Base-by-base conservation (phyloP, 2,797 vertebrate species). In the Neosalanx taihuensis region DNA sequence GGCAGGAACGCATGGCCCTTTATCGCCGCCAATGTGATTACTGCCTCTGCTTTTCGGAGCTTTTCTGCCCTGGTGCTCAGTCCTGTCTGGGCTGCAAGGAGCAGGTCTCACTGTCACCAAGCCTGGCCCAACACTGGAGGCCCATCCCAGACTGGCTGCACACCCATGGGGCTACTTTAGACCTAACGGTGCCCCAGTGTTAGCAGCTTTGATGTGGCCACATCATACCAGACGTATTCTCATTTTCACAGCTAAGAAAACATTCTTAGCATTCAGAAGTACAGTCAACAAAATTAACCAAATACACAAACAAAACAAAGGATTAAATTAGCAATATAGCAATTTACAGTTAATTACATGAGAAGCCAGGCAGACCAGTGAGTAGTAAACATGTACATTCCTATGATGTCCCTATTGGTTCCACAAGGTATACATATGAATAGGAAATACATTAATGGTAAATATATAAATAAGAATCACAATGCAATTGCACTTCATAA, bases 1-100 rank as follows among this genome's bases (percentile, higher is more conserved):
- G 92, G 89, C 91, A 85, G 93, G 89, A 92, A 90, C 91, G 70
- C 86, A 87, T 87, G 92, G 84, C 83, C 88, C 87, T 76, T 93
- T 95, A 95, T 97, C 96, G 89, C 79, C 85, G 73, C 79, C 78
- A 74, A 85, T 76, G 88, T 81, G 89, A 88, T 86, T 86, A 66
- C 74, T 81, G 83, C 87, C 84, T 75, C 75, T 78, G 83, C 83
- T 85, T 81, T 86, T 88, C 80, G 51, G 79, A 87, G 80, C 82
- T 81, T 79, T 79, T 73, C 81, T 83, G 76, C 75, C 79, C 72
- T 1, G 61, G 72, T 30, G 46, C 65, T 29, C 15, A 18, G 64
- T 13, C 64, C 51, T 4, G 1, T 53, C 51, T n/a, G 18, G 6
- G 37, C 37, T 41, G 10, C 37, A 10, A 7, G 37, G 37, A 41